Evolutionary conservation across 2,888 invertebrate species (phyloP).

Genomic region (Electrophaes corylata): DNA sequence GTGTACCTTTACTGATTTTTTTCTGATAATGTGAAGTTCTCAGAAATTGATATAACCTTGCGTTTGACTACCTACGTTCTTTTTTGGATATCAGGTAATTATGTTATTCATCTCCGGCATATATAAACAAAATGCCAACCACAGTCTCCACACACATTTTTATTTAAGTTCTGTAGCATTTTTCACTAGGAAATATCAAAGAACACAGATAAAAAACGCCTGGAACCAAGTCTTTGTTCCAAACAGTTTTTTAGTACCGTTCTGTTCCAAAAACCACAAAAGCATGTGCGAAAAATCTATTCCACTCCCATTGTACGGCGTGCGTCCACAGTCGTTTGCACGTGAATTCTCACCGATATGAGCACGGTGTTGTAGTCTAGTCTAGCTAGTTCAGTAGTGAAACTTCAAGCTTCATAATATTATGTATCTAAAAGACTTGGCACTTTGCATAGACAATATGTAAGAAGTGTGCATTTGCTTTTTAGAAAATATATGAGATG

Average conservation of each 20-base stretch:
- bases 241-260: not conserved
- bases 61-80: not conserved
- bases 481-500: too few species aligned
- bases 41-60: not conserved
- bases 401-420: conserved; percentile 20
- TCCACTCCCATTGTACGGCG: conserved; percentile 30
- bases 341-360: conserved; percentile 32
- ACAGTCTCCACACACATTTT: not conserved
- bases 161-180: not conserved
- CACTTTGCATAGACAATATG: conserved; percentile 10
- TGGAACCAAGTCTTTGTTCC: conserved; percentile 21
- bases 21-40: not conserved
- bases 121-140: too few species aligned
- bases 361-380: conserved; percentile 13
- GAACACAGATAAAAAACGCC: conserved; percentile 7
- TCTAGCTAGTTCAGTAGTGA: conserved; percentile 10
- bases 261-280: conserved; percentile 39
- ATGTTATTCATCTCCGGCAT: not conserved
- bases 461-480: not conserved
- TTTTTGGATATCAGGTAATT: not conserved
- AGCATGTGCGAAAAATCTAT: conserved; percentile 50
- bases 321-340: conserved; percentile 34
- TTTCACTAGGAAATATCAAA: conserved; percentile 17
- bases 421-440: conserved; percentile 11
- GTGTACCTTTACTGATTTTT: too few species aligned